phyloP scores from a whole-genome alignment of 2,888 invertebrate genomes.

The Hecatera dysodea region DNA sequence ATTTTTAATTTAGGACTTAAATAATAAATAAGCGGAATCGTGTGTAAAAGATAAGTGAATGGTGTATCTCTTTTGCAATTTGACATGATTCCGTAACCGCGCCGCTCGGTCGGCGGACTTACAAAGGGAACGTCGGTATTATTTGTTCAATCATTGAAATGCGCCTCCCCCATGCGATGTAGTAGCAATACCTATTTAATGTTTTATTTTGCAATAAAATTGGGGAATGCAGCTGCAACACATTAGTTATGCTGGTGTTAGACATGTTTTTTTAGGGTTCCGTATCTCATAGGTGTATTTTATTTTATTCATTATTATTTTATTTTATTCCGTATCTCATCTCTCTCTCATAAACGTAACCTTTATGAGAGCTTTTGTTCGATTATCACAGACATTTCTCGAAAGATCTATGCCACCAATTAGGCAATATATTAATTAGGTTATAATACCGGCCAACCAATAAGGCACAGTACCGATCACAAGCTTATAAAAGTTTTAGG shows the following conservation, averaged over 20 bases:
- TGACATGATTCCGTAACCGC: neutral
- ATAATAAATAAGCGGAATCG: neutral
- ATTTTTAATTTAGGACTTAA: too few relatives aligned
- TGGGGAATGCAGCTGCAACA: conserved; percentile 82
- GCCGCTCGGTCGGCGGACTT: neutral
- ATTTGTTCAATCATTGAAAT: conserved; percentile 75
- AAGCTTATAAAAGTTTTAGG: too few relatives aligned
- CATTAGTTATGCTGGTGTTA: conserved; percentile 77
- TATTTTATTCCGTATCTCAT: too few relatives aligned
- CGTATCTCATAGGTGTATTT: neutral
- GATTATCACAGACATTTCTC: neutral
- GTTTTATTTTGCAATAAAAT: conserved; percentile 87
- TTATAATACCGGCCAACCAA: too few relatives aligned
- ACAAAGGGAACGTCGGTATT: conserved; percentile 19
- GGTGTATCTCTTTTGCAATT: neutral
- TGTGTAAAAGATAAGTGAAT: too few relatives aligned
- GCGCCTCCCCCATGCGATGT: conserved; percentile 67
- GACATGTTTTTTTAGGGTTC: conserved; percentile 36
- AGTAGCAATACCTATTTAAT: conserved; percentile 73
- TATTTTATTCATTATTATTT: too few relatives aligned
- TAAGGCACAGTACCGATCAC: too few relatives aligned
- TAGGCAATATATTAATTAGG: too few relatives aligned
- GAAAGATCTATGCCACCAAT: neutral
- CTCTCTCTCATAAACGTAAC: too few relatives aligned
- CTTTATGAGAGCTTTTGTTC: neutral